Evolutionary conservation across 2,888 invertebrate genomes (phyloP).

Genomic region (Plagiodera versicolora): DNA sequence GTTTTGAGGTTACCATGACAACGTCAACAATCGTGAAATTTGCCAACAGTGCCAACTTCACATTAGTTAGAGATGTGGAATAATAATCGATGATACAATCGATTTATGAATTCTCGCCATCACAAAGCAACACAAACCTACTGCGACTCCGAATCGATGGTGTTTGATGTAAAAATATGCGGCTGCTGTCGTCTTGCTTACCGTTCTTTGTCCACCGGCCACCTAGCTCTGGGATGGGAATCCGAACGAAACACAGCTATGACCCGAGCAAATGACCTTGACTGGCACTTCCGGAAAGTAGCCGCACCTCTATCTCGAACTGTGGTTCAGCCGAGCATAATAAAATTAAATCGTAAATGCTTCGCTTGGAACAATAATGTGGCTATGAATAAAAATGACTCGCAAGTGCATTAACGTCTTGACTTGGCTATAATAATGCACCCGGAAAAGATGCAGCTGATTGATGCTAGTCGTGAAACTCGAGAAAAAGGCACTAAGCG

Average conservation of each 20-base stretch:
- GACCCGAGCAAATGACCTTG: slow-evolving; percentile 45
- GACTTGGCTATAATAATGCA: background rate
- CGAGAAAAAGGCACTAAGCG: too few species aligned
- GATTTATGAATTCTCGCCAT: too few species aligned
- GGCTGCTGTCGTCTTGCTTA: slow-evolving; percentile 22
- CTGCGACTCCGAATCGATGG: background rate
- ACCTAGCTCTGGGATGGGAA: slow-evolving; percentile 29
- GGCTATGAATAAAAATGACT: background rate
- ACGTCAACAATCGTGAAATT: too few species aligned
- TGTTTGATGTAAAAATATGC: slow-evolving; percentile 2
- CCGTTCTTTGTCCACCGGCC: slow-evolving; percentile 21
- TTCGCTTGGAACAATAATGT: background rate
- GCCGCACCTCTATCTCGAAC: slow-evolving; percentile 41
- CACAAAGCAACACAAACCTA: too few species aligned
- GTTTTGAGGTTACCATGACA: too few species aligned
- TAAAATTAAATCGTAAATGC: background rate
- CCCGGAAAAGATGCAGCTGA: background rate
- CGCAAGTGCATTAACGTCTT: background rate
- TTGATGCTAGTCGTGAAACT: background rate
- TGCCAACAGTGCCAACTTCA: too few species aligned
- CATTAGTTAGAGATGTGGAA: too few species aligned
- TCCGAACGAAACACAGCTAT: slow-evolving; percentile 35
- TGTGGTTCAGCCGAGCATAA: background rate
- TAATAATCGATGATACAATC: too few species aligned
- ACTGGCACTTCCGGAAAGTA: slow-evolving; percentile 46